Conservation (phyloP, 1,140 invertebrate genomes). For the Meloidogyne exigua region DNA sequence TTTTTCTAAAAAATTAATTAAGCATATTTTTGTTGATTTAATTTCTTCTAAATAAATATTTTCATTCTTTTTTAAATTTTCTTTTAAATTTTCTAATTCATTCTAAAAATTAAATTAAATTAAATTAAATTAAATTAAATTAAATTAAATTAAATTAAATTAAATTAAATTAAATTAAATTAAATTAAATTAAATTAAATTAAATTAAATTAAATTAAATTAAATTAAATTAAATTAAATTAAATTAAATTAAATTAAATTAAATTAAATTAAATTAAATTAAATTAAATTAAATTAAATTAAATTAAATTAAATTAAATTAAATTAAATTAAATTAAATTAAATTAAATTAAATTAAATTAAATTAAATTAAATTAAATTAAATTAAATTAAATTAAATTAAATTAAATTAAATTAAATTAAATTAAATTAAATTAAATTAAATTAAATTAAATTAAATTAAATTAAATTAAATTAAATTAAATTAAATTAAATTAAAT, state of each 20-base stretch:
- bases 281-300: background rate
- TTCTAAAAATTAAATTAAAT: background rate
- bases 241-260: background rate
- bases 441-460: background rate
- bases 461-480: no score
- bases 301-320: no score
- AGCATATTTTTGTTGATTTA: background rate
- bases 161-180: background rate
- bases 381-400: no score
- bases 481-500: background rate
- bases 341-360: no score
- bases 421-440: no score
- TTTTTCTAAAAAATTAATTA: background rate
- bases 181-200: no score
- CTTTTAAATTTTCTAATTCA: no score
- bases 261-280: no score
- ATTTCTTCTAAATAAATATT: background rate
- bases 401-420: background rate
- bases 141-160: no score
- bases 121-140: background rate
- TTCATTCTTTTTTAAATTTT: background rate
- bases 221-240: no score
- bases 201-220: background rate
- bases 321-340: background rate
- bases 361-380: background rate